phyloP scores from a whole-genome alignment of 2,797 vertebrate species.

The Kryptolebias ocellatus region DNA sequence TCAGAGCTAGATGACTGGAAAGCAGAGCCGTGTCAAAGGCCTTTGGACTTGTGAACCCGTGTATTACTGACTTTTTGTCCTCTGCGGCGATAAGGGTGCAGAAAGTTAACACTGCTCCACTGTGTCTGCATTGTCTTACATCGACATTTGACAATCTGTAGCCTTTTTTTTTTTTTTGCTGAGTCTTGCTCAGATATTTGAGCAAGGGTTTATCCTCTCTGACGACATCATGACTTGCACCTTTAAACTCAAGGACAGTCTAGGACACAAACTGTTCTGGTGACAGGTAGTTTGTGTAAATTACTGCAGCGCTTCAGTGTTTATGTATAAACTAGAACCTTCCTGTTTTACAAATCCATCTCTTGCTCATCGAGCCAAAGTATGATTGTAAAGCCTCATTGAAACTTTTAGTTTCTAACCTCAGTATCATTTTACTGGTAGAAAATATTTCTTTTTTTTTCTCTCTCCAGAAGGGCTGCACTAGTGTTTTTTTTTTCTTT shows the following conservation, averaged over 20 bases:
- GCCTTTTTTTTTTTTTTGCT: slow-evolving; percentile 15
- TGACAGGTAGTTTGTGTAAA: slow-evolving; percentile 36
- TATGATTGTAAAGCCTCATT: neutral
- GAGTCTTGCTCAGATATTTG: slow-evolving; percentile 32
- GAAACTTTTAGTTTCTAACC: neutral
- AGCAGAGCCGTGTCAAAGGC: slow-evolving; percentile 1
- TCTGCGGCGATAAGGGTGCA: slow-evolving; percentile 13
- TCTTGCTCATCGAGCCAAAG: neutral
- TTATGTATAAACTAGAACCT: neutral
- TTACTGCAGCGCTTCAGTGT: slow-evolving; percentile 19
- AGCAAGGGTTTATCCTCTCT: slow-evolving; percentile 2
- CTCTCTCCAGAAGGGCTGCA: neutral
- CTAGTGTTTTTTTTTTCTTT: neutral
- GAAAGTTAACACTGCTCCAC: slow-evolving; percentile 11
- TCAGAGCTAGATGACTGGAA: slow-evolving; percentile 39
- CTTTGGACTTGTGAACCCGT: slow-evolving; percentile 12
- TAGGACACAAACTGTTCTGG: slow-evolving; percentile 16
- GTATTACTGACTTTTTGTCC: slow-evolving; percentile 18
- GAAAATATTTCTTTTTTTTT: neutral
- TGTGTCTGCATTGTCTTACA: slow-evolving; percentile 1
- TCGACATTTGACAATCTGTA: slow-evolving; percentile 27
- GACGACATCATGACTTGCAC: slow-evolving; percentile 19
- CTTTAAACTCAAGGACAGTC: slow-evolving; percentile 42
- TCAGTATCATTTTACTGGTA: neutral
- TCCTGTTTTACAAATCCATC: neutral